Percentiles rank a stretch among this genome's conserved stretches.
Evolutionary conservation across 2,797 vertebrate species (phyloP).

Genomic region (Nannoperca obscura): DNA sequence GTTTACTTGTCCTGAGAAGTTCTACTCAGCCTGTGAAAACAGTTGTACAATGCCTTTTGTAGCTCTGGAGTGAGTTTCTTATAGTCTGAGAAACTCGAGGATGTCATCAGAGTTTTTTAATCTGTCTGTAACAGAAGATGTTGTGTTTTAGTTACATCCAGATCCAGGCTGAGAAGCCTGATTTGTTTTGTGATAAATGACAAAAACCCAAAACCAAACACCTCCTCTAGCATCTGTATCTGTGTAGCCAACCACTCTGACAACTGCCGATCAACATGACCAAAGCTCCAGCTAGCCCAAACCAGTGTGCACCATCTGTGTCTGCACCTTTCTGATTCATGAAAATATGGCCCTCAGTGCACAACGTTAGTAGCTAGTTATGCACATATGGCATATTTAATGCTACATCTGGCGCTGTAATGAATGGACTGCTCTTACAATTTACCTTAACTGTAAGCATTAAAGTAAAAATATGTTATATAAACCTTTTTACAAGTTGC

Average conservation of each 20-base stretch:
- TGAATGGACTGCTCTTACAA: neutral
- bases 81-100: neutral
- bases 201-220: neutral
- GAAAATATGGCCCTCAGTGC: slow-evolving; percentile 1
- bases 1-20: neutral
- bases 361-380: slow-evolving; percentile 15
- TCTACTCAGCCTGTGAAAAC: neutral
- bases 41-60: neutral
- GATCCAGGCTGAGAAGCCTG: neutral
- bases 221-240: slow-evolving; percentile 5
- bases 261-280: neutral
- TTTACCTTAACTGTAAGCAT: slow-evolving; percentile 13
- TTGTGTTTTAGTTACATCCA: neutral
- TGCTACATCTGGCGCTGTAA: slow-evolving; percentile 26
- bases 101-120: neutral
- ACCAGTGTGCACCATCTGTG: slow-evolving; percentile 16
- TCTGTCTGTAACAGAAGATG: neutral
- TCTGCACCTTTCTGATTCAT: slow-evolving; percentile 14
- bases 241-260: neutral
- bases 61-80: neutral
- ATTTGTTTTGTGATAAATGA: neutral
- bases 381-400: slow-evolving; percentile 25
- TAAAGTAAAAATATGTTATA: neutral
- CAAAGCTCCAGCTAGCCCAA: neutral
- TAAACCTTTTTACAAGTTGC: neutral